Evolutionary conservation across 2,888 invertebrate species (phyloP).

Genomic region (Steinernema hermaphroditum): DNA sequence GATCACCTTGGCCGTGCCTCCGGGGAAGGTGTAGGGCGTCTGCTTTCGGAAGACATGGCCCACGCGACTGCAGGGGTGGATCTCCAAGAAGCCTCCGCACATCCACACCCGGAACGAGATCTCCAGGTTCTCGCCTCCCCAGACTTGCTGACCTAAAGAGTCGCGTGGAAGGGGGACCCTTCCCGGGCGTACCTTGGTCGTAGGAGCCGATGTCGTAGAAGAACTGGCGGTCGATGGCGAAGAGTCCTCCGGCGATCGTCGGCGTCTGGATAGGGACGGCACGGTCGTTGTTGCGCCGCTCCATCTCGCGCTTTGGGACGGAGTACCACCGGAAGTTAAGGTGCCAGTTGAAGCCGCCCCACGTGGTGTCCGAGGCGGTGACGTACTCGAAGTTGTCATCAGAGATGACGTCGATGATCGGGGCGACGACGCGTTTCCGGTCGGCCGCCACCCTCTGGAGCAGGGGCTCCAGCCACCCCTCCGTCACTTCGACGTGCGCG

Average conservation of each 20-base stretch:
- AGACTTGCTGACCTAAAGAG: constrained; percentile 76
- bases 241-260: constrained; percentile 94
- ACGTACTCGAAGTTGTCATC: constrained; percentile 99
- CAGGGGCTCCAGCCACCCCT: constrained; percentile 95
- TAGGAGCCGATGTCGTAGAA: constrained; percentile 97
- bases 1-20: constrained; percentile 81
- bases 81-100: constrained; percentile 90
- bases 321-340: constrained; percentile 92
- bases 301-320: constrained; percentile 94
- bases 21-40: constrained; percentile 98
- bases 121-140: constrained; percentile 91
- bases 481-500: constrained; percentile 85
- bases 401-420: constrained; percentile 96
- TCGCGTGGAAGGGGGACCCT: too few species aligned
- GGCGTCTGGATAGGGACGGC: constrained; percentile 90
- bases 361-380: constrained; percentile 96
- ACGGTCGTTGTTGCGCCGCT: constrained; percentile 86
- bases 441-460: constrained; percentile 69
- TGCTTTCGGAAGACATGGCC: constrained; percentile 97
- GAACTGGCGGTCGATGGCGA: constrained; percentile 89
- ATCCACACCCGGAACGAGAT: constrained; percentile 96
- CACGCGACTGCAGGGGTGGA: constrained; percentile 90
- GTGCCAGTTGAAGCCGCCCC: constrained; percentile 99
- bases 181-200: constrained; percentile 87
- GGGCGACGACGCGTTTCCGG: constrained; percentile 88